Percentiles rank a stretch among this genome's conserved stretches.
Conservation (phyloP, 2,888 invertebrate genomes). For the Protonemura montana region DNA sequence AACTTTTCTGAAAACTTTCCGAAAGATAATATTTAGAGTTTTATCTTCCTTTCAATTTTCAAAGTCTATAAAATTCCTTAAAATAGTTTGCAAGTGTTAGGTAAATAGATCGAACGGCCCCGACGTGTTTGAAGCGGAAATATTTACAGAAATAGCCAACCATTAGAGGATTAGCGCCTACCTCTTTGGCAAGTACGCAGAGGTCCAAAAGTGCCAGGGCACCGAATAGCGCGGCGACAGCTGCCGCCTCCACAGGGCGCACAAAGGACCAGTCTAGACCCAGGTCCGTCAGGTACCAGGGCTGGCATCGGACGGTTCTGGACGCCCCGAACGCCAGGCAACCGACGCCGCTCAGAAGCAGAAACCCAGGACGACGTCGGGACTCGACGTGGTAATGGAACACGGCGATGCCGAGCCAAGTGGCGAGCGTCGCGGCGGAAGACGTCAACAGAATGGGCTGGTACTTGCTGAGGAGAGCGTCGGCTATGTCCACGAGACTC, state of each 20-base stretch:
- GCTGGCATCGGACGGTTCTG: neutral
- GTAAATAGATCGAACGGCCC: neutral
- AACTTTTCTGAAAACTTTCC: neutral
- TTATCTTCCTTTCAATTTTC: neutral
- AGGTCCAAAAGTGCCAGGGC: conserved; percentile 55
- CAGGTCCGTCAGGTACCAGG: conserved; percentile 35
- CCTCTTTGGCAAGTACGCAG: conserved; percentile 55
- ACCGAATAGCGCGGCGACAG: conserved; percentile 53
- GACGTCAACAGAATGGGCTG: conserved; percentile 47
- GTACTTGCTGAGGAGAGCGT: conserved; percentile 44
- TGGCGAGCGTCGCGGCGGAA: conserved; percentile 48
- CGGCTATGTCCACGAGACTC: conserved; percentile 50
- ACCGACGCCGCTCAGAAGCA: conserved; percentile 52
- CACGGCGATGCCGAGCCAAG: conserved; percentile 54
- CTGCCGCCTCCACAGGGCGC: conserved; percentile 53
- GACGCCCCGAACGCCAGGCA: conserved; percentile 21
- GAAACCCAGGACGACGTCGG: conserved; percentile 49
- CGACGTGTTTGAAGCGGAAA: neutral
- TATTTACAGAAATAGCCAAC: conserved; percentile 42
- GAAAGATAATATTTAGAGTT: neutral
- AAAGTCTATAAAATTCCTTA: neutral
- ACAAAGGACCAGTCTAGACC: conserved; percentile 53
- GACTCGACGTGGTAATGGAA: conserved; percentile 54
- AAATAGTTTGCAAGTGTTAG: neutral
- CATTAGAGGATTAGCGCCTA: conserved; percentile 51